Conservation (phyloP, 2,113 vertebrate species). For the Mustelus asterias region DNA sequence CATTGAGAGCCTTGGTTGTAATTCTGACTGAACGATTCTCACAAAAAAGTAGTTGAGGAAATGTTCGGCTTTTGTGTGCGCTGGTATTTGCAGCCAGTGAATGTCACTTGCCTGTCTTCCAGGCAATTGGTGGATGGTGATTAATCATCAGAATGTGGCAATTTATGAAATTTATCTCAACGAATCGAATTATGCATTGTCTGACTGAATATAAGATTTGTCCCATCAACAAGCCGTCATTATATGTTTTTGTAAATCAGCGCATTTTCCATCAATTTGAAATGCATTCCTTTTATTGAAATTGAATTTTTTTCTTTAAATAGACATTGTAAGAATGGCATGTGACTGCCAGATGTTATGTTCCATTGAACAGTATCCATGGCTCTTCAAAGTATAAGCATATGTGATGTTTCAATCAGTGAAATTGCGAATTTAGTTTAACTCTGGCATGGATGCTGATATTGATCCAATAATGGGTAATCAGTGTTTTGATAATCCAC, state of each 20-base stretch:
- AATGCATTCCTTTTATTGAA: slow-evolving; percentile 12
- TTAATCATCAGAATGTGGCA: slow-evolving; percentile 2
- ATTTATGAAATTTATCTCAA: slow-evolving; percentile 2
- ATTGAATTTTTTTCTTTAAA: neutral
- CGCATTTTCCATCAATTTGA: slow-evolving; percentile 24
- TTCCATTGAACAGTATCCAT: neutral
- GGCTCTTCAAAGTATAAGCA: neutral
- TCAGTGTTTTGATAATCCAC: neutral
- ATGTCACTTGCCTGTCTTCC: neutral
- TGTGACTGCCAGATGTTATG: neutral
- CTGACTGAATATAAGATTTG: slow-evolving; percentile 8
- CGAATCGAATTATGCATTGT: neutral
- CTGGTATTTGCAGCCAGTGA: neutral
- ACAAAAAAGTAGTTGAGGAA: neutral
- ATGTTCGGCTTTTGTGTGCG: neutral
- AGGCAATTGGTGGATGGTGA: neutral
- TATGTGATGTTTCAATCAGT: neutral
- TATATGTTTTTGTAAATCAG: neutral
- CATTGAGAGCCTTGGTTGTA: neutral
- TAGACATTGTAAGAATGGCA: neutral
- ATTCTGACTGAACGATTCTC: neutral
- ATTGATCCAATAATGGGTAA: neutral
- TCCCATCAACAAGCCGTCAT: slow-evolving; percentile 22
- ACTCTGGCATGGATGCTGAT: neutral
- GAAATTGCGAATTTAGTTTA: neutral